Evolutionary conservation across 2,888 invertebrate species (phyloP), one percentile per base, ranked within the genome.

Genomic region (Magallana nippona): DNA sequence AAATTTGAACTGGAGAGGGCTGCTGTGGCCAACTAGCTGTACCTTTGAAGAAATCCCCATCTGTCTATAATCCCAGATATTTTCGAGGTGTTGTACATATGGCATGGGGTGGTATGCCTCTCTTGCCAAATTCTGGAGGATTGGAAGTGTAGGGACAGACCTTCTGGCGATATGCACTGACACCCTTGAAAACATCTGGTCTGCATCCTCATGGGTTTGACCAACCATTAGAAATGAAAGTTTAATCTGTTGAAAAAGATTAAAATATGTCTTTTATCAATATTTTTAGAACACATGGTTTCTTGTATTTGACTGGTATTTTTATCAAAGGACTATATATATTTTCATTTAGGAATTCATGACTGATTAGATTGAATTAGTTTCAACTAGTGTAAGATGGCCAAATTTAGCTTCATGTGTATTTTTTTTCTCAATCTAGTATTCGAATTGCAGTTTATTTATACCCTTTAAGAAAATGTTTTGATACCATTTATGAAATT

Each of bases 141-240:
- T 22, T 5, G 77, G 77, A 15, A 19, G 44, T 22, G 77, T 15
- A 17, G 32, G 11, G 11, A 77, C 22, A 22, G n/a, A 19, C 44
- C 32, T 77, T 17, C 44, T 22, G 8, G 27, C 17, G 19, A 77
- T 19, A 44, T 44, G 32, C 10, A 77, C 27, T 0, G 77, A 27
- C 19, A 77, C 11, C 27, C 77, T 77, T 8, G 17, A 44, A 22
- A 77, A 77, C 32, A 77, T 77, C 44, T 77, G 77, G 77, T 32
- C 77, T 0, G 13, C 77, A 22, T 77, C 77, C 77, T 77, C 77
- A 17, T 77, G 77, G 11, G 77, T 77, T 5, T 77, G 77, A 1
- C 77, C 77, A 17, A 77, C 77, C 77, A 32, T 77, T 27, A 77
- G 22, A 27, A 77, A 77, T 13, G 32, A 77, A 8, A 32, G 44